Percentiles rank a stretch among this genome's conserved stretches.
Conservation (phyloP, 2,888 invertebrate species). For the Troides helena region DNA sequence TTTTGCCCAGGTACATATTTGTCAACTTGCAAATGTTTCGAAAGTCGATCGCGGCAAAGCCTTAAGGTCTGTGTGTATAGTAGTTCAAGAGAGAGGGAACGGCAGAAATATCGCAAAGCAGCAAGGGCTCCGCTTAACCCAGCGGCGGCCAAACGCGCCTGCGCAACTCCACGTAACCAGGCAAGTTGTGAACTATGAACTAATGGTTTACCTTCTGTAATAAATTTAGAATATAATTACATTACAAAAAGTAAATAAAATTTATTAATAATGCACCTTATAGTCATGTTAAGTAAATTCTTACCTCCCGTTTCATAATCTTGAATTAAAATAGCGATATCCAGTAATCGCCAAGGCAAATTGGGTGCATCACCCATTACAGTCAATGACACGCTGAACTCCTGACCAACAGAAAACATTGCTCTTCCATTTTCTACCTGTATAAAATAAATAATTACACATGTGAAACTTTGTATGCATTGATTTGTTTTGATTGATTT, state of each 20-base stretch:
- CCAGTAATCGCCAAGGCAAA: constrained; percentile 96
- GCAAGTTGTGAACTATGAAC: constrained; percentile 96
- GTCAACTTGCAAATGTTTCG: constrained; percentile 93
- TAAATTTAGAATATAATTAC: constrained; percentile 11
- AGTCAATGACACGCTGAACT: constrained; percentile 97
- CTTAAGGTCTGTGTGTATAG: constrained; percentile 93
- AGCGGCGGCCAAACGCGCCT: constrained; percentile 90
- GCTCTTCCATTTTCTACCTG: constrained; percentile 96
- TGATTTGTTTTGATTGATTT: neutral
- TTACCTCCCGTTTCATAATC: constrained; percentile 97
- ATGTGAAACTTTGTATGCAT: neutral
- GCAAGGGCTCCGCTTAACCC: constrained; percentile 85
- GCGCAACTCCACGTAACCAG: constrained; percentile 96
- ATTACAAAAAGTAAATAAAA: neutral
- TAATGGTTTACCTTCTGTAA: constrained; percentile 93
- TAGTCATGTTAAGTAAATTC: constrained; percentile 12
- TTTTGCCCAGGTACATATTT: constrained; percentile 94
- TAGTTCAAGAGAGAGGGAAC: constrained; percentile 95
- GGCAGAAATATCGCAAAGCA: constrained; percentile 93
- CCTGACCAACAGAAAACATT: constrained; percentile 95
- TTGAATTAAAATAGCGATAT: constrained; percentile 97
- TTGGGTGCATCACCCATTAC: constrained; percentile 97
- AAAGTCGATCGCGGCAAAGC: constrained; percentile 91
- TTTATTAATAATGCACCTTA: neutral
- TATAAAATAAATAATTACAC: constrained; percentile 28